Evolutionary conservation across 2,797 vertebrate genomes (phyloP).

Genomic region (Cuculus canorus): DNA sequence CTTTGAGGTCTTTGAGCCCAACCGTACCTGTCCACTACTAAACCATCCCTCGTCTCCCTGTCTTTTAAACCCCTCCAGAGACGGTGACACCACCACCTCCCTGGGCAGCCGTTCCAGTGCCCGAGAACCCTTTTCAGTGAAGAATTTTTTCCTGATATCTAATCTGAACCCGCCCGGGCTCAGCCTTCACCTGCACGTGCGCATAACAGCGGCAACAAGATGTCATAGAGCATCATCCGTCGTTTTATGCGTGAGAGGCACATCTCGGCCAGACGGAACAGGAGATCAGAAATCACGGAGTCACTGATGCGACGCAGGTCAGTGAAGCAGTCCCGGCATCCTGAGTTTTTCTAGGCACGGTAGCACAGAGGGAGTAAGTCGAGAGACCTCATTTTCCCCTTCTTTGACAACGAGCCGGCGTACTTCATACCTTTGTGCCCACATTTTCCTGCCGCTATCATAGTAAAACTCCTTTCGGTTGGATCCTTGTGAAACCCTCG

Average conservation of each 20-base stretch:
- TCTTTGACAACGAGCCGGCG: not conserved
- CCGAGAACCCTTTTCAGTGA: too few relatives aligned
- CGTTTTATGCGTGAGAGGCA: not conserved
- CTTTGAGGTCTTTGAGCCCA: too few relatives aligned
- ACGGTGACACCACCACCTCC: too few relatives aligned
- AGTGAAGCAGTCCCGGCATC: not conserved
- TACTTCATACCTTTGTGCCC: not conserved
- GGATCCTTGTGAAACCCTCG: not conserved
- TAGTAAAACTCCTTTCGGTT: not conserved
- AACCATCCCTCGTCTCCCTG: too few relatives aligned
- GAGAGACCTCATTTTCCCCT: not conserved
- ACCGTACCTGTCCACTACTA: too few relatives aligned
- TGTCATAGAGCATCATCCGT: not conserved
- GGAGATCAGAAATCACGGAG: not conserved
- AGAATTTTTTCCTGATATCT: too few relatives aligned
- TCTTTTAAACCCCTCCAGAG: too few relatives aligned
- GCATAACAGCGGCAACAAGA: not conserved
- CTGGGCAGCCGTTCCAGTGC: too few relatives aligned
- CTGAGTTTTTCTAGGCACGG: not conserved
- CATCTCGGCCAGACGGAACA: accelerated
- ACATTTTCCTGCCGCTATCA: not conserved
- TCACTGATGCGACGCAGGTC: not conserved
- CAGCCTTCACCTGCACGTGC: not conserved
- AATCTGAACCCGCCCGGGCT: not conserved
- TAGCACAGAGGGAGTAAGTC: accelerated